Conservation (phyloP, 1,140 invertebrate genomes). For the Drosophila sproati region DNA sequence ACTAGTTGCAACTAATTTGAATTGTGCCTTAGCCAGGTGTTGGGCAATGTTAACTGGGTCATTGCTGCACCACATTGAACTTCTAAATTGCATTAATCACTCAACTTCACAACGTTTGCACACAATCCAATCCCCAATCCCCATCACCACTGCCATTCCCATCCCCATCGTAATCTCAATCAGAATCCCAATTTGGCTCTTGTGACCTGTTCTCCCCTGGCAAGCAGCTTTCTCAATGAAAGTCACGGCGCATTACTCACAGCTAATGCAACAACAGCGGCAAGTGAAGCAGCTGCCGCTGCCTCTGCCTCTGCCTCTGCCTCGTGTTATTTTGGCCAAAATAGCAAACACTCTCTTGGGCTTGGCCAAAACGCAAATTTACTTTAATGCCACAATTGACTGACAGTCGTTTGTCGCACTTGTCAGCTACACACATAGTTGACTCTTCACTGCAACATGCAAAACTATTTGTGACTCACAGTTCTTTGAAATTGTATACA, state of each 20-base stretch:
- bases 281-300: neutral
- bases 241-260: slow-evolving; percentile 38
- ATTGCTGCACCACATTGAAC: slow-evolving; percentile 44
- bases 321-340: slow-evolving; percentile 41
- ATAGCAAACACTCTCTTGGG: slow-evolving; percentile 28
- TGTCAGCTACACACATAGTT: slow-evolving; percentile 38
- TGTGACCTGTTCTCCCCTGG: slow-evolving; percentile 11
- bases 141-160: too few species aligned
- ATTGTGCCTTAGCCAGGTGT: slow-evolving; percentile 57
- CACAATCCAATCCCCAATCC: too few species aligned
- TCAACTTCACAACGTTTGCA: neutral
- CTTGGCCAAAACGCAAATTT: slow-evolving; percentile 24
- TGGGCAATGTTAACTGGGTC: slow-evolving; percentile 57
- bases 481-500: slow-evolving; percentile 13
- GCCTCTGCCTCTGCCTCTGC: slow-evolving; percentile 3
- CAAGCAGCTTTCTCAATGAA: slow-evolving; percentile 33
- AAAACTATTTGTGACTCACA: slow-evolving; percentile 26
- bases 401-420: slow-evolving; percentile 58
- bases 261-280: neutral
- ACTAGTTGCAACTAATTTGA: slow-evolving; percentile 53
- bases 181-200: too few species aligned
- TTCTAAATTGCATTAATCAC: slow-evolving; percentile 40
- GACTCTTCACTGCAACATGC: slow-evolving; percentile 29
- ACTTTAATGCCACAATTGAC: slow-evolving; percentile 67
- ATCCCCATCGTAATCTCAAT: too few species aligned